Base-by-base conservation (phyloP, 2,797 vertebrate species). In the Borostomias antarcticus region DNA sequence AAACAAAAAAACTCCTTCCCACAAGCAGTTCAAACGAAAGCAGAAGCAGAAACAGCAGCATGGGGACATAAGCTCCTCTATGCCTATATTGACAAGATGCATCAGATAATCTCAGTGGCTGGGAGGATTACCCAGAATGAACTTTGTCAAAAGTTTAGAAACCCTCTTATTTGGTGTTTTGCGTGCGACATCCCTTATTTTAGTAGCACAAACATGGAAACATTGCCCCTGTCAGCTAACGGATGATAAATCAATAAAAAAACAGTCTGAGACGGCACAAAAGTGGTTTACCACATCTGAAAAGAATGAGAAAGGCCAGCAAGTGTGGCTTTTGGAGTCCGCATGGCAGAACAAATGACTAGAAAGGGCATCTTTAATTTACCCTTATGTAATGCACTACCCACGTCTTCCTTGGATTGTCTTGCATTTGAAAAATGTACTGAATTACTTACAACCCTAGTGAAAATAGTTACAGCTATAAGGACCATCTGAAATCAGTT, bases 101-200 rank as follows among this genome's bases (percentile, higher is more conserved):
- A 83, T 83, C 78, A 81, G 88, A 91, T 88, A 85, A 90, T 75
- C 81, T 88, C 76, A 81, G 81, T 76, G 70, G 81, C 82, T 74
- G 51, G 61, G 47, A 77, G 84, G 86, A 89, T 88, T 86, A 86
- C 35, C 69, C 61, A 45, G 61, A 77, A 78, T 76, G 67, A 79
- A 84, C 74, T 82, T 81, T 72, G 63, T 25, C 68, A 51, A 58
- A 70, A 76, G 60, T 78, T 83, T 70, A 74, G 59, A 76, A 37
- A 68, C 56, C 40, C 47, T 62, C 40, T 58, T 60, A 45, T 72
- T 66, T 29, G 4, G n/a, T 43, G 17, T 19, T 45, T 54, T 2
- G 17, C 25, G 28, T 25, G 29, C 48, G 58, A 69, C 74, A 75
- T 19, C 63, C 48, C 33, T 23, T 29, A 21, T 48, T 58, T 30